Conservation (phyloP, 2,797 vertebrate species). For the Stomatorhinus walkeri region DNA sequence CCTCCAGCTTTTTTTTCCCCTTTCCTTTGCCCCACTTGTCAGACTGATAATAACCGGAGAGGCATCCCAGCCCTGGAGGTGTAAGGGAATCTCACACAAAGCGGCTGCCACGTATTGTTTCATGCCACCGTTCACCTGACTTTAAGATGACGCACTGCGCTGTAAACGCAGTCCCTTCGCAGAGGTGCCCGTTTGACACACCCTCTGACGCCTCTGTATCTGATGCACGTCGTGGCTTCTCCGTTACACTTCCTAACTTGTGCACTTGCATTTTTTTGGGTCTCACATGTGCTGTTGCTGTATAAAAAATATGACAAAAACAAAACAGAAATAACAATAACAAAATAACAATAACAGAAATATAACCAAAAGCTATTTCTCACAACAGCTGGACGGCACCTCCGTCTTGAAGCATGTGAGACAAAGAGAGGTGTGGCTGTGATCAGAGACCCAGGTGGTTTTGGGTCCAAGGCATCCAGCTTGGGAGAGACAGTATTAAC, state of each 20-base stretch:
- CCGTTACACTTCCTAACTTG: not conserved
- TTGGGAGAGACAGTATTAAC: constrained; percentile 5
- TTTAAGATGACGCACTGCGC: constrained; percentile 41
- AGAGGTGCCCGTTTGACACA: not conserved
- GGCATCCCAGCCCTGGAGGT: not conserved
- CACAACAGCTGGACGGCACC: not conserved
- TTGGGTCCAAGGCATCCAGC: not conserved
- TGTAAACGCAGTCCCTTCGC: constrained; percentile 43
- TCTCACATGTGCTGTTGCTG: not conserved
- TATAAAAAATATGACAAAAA: not conserved
- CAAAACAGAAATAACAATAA: too few species aligned
- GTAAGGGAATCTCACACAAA: constrained; percentile 14
- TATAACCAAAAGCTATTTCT: not conserved
- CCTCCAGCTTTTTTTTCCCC: not conserved
- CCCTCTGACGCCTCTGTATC: not conserved
- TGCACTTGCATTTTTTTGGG: not conserved
- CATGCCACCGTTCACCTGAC: constrained; percentile 36
- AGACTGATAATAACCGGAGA: not conserved
- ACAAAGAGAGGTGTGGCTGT: not conserved
- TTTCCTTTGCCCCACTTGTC: not conserved
- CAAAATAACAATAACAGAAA: not conserved
- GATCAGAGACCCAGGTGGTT: not conserved
- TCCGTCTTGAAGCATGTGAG: not conserved
- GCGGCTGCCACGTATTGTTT: constrained; percentile 32
- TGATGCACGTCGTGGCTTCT: not conserved